A percentile compares a stretch with the other conserved stretches of the same genome.
Conservation (phyloP, 2,113 vertebrate genomes). For the Catharus minimus region DNA sequence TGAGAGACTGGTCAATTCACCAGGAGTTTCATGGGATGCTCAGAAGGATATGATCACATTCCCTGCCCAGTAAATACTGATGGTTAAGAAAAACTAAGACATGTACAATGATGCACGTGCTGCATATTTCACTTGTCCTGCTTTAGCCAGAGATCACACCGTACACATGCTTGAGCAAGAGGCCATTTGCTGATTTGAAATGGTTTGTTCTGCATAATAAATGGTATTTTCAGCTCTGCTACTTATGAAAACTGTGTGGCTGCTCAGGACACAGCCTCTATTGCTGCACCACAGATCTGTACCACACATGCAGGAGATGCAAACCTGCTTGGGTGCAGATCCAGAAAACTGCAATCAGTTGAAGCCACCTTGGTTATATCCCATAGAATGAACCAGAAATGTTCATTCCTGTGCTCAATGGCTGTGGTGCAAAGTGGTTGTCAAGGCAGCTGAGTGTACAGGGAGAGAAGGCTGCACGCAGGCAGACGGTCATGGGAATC, state of each 20-base stretch:
- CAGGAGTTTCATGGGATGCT: background rate
- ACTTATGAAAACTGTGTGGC: background rate
- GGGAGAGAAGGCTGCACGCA: background rate
- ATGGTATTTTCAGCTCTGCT: background rate
- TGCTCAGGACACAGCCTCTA: background rate
- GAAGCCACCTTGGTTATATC: background rate
- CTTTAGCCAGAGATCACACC: background rate
- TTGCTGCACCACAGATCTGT: background rate
- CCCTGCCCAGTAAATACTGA: background rate
- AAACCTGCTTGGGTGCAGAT: background rate
- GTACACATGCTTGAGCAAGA: background rate
- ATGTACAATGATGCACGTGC: rapidly evolving
- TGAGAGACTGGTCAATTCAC: background rate
- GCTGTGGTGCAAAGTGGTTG: background rate
- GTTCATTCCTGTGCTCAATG: background rate
- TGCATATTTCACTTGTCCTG: background rate
- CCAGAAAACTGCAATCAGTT: background rate
- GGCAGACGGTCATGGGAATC: background rate
- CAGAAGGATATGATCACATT: background rate
- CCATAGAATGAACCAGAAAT: background rate
- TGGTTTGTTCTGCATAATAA: background rate
- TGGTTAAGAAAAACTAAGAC: background rate
- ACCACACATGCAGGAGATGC: background rate
- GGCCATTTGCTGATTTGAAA: background rate
- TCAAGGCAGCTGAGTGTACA: conserved; percentile 1